Conservation (phyloP, 2,797 vertebrate genomes). For the Uromys caudimaculatus region DNA sequence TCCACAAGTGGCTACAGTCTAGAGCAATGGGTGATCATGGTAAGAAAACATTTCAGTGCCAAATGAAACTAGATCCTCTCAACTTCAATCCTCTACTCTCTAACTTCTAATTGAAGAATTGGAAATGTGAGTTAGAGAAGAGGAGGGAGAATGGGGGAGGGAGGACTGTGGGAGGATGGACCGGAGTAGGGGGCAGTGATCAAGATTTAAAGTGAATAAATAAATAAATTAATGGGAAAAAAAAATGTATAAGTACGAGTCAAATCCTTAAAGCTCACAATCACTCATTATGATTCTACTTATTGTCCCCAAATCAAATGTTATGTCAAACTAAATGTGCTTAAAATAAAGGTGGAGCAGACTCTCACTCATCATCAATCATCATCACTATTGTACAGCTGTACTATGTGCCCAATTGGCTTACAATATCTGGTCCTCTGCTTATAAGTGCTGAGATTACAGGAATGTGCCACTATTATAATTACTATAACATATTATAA, state of each 20-base stretch:
- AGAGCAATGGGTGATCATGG: background rate
- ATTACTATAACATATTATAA: background rate
- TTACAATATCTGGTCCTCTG: background rate
- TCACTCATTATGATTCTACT: background rate
- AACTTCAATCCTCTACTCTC: background rate
- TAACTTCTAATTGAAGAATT: background rate
- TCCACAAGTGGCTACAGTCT: background rate
- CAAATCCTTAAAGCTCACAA: background rate
- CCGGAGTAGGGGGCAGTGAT: background rate
- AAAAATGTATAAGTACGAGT: background rate
- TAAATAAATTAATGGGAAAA: background rate
- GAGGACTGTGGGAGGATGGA: background rate
- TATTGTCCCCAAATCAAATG: background rate
- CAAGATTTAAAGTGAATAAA: background rate
- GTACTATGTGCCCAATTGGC: background rate
- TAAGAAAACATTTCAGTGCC: conserved; percentile 17
- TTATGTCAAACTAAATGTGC: background rate
- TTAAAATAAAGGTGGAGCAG: background rate
- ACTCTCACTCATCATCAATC: background rate
- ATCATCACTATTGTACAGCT: background rate
- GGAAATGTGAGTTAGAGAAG: background rate
- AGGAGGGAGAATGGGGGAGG: background rate
- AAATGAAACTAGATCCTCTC: background rate
- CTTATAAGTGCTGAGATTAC: background rate
- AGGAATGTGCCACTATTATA: background rate